phyloP scores from a whole-genome alignment of 2,797 vertebrate species.

The Arctocebus calabarensis region DNA sequence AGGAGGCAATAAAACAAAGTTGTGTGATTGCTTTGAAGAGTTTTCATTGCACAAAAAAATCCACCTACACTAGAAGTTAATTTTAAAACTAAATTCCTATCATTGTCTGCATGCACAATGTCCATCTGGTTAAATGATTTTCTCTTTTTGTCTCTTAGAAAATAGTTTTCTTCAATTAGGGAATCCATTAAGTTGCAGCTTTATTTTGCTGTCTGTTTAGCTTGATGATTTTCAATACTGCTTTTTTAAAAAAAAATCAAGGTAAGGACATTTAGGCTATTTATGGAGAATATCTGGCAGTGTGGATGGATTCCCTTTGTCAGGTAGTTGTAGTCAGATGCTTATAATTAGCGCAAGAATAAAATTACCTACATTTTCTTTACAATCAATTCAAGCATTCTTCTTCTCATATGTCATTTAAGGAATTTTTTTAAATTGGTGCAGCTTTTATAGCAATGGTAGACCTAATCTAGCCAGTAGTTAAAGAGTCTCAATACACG shows the following conservation, averaged over 20 bases:
- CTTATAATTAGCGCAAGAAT: background rate
- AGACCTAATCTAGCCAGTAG: conserved; percentile 13
- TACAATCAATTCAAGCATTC: background rate
- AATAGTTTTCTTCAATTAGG: background rate
- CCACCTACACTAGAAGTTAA: background rate
- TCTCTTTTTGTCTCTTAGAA: background rate
- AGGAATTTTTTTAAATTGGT: background rate
- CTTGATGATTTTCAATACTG: background rate
- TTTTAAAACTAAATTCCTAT: background rate
- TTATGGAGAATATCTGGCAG: background rate
- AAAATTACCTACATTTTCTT: background rate
- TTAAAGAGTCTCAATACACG: background rate
- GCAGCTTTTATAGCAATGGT: background rate
- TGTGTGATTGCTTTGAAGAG: background rate
- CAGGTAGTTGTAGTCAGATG: background rate
- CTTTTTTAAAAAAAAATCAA: conserved; percentile 7
- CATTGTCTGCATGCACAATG: background rate
- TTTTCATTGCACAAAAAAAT: conserved; percentile 4
- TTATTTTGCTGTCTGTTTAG: background rate
- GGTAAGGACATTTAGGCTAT: background rate
- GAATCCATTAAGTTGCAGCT: background rate
- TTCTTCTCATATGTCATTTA: background rate
- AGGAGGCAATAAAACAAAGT: background rate
- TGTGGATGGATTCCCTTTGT: background rate
- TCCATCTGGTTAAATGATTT: background rate